Evolutionary conservation across 2,797 vertebrate species (phyloP).

Genomic region (Ara ararauna): DNA sequence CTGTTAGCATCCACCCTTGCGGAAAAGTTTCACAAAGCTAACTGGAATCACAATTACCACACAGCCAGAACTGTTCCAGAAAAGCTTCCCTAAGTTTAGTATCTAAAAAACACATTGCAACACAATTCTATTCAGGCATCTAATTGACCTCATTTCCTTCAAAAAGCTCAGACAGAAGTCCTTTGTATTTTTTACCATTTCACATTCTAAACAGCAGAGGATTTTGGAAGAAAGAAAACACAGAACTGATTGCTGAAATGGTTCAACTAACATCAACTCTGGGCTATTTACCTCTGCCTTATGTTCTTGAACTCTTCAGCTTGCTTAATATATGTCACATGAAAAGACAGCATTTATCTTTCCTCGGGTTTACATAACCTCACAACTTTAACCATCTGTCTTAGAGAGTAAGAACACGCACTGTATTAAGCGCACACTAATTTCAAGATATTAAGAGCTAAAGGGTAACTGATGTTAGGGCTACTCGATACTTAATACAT

Average conservation of each 20-base stretch:
- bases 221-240: not conserved
- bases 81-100: not conserved
- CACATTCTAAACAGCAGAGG: not conserved
- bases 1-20: not conserved
- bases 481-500: not conserved
- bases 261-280: not conserved
- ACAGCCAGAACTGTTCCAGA: not conserved
- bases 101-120: slow-evolving; percentile 31
- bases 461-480: not conserved
- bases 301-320: not conserved
- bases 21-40: not conserved
- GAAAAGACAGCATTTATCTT: not conserved
- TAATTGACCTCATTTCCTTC: slow-evolving; percentile 44
- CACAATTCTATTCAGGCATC: slow-evolving; percentile 32
- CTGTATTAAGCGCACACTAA: not conserved
- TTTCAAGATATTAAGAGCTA: slow-evolving; percentile 9
- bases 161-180: not conserved
- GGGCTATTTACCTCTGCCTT: not conserved
- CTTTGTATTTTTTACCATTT: slow-evolving; percentile 15
- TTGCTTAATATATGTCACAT: not conserved
- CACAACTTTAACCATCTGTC: not conserved
- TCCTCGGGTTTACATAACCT: slow-evolving; percentile 2
- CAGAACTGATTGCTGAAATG: not conserved
- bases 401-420: not conserved
- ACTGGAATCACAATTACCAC: not conserved